Evolutionary conservation across 2,797 vertebrate species (phyloP).

Genomic region (Tapera naevia): DNA sequence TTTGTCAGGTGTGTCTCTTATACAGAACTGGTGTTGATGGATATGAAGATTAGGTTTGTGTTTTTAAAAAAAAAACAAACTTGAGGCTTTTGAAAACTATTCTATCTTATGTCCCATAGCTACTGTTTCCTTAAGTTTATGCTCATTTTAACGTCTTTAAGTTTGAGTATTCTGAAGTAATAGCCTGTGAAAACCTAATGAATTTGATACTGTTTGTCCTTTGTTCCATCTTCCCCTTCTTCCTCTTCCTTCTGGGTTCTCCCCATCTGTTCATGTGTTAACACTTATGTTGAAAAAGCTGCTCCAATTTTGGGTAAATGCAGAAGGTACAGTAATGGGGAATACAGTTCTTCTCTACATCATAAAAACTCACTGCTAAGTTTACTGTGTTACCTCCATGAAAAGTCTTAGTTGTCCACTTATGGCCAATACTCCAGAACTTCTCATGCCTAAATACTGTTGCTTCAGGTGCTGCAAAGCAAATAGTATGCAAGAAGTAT

Average conservation of each 20-base stretch:
- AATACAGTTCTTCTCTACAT: background rate
- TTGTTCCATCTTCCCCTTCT: background rate
- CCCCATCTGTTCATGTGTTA: background rate
- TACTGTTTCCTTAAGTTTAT: constrained; percentile 35
- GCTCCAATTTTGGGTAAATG: constrained; percentile 11
- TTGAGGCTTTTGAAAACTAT: background rate
- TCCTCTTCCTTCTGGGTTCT: constrained; percentile 5
- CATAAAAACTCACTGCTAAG: constrained; percentile 5
- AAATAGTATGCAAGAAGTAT: background rate
- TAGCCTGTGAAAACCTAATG: background rate
- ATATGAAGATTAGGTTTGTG: constrained; percentile 11
- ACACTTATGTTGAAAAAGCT: constrained; percentile 18
- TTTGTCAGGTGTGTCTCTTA: constrained; percentile 55
- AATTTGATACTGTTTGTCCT: background rate
- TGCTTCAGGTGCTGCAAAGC: constrained; percentile 31
- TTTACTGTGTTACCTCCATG: constrained; percentile 21
- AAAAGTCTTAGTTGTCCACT: constrained; percentile 12
- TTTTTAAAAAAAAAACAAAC: background rate
- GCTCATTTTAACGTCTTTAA: background rate
- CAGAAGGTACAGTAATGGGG: constrained; percentile 24
- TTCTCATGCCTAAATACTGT: constrained; percentile 27
- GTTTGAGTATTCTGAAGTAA: constrained; percentile 9
- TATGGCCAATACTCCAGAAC: background rate
- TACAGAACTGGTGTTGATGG: constrained; percentile 42
- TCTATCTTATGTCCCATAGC: constrained; percentile 37